Conservation (phyloP, 92 coral and sea anemone species). For the Heliopora coerulea region DNA sequence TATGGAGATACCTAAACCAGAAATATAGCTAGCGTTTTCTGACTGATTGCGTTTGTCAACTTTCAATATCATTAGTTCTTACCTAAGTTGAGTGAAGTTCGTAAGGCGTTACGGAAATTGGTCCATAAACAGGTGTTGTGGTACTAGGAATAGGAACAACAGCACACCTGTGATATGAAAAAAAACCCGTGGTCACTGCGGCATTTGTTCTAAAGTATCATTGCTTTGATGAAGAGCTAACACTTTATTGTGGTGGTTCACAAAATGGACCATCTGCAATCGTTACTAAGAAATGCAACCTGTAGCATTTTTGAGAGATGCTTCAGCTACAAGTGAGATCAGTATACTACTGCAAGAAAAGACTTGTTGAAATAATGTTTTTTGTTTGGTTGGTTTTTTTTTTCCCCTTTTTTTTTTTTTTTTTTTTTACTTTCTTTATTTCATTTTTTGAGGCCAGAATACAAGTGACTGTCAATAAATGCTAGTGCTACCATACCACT, state of each 20-base stretch:
- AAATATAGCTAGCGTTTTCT: slow-evolving; percentile 40
- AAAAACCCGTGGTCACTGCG: slow-evolving; percentile 18
- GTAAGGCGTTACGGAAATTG: slow-evolving; percentile 28
- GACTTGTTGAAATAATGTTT: too few relatives aligned
- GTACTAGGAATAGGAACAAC: slow-evolving; percentile 32
- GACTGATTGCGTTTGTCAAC: slow-evolving; percentile 38
- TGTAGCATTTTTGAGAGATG: too few relatives aligned
- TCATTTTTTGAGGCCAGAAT: too few relatives aligned
- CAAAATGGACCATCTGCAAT: slow-evolving; percentile 30
- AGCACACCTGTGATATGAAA: slow-evolving; percentile 36
- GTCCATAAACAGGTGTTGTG: slow-evolving; percentile 36
- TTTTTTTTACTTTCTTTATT: too few relatives aligned
- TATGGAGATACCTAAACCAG: slow-evolving; percentile 49
- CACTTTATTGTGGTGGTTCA: slow-evolving; percentile 25
- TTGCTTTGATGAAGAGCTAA: slow-evolving; percentile 36
- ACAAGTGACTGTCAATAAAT: slow-evolving; percentile 28
- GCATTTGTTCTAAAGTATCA: slow-evolving; percentile 37
- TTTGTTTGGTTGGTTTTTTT: too few relatives aligned
- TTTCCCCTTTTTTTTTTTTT: too few relatives aligned
- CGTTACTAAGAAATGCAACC: slow-evolving; percentile 39
- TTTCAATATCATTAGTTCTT: slow-evolving; percentile 15
- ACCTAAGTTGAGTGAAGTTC: slow-evolving; percentile 13
- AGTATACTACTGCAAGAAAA: too few relatives aligned
- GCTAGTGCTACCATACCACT: slow-evolving; percentile 39
- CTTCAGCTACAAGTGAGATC: too few relatives aligned